Base-by-base conservation (phyloP, 2,113 vertebrate species). In the Pogona vitticeps region DNA sequence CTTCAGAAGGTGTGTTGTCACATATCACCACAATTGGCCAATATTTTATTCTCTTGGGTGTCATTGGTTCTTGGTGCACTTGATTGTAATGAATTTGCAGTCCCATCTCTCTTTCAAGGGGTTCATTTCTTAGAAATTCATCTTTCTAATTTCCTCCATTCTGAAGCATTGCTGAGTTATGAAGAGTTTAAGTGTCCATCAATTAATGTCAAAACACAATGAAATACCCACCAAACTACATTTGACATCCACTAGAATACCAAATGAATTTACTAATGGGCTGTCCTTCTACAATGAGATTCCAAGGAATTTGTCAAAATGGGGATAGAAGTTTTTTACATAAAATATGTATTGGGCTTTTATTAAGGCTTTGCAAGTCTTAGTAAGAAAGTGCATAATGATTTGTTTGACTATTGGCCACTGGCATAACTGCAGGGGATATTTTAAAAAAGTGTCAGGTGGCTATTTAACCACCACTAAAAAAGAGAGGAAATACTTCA, bases 111-210 rank as follows among this genome's bases (percentile, higher is more conserved):
- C 89, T 89, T n/a, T 90, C 88, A 91, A 92, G 93, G 90, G 91
- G 87, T 90, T 94, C 92, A 92, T 92, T 90, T 92, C 80, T 82
- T 82, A 78, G 76, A 92, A 91, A 95, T 95, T 90, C 91, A 86
- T 94, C 94, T 94, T 94, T 91, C 88, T 94, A 94, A 94, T 94
- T 92, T 92, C 89, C 91, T 87, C 92, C 85, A 72, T 90, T 93
- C 90, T 71, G 86, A 94, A 93, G 91, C 90, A 85, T 90, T 75
- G 79, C 83, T 88, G 92, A 93, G 88, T 91, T 93, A 93, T 92
- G 90, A 91, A 83, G 92, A 94, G 84, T 88, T 88, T 90, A 92
- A 92, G 71, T 94, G 91, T 90, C 94, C 93, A 91, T 95, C 94
- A 92, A 52, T 94, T 93, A 89, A 92, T 88, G 90, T 93, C 91